Evolutionary conservation across 2,888 invertebrate genomes (phyloP).

Genomic region (Cephus nigrinus): DNA sequence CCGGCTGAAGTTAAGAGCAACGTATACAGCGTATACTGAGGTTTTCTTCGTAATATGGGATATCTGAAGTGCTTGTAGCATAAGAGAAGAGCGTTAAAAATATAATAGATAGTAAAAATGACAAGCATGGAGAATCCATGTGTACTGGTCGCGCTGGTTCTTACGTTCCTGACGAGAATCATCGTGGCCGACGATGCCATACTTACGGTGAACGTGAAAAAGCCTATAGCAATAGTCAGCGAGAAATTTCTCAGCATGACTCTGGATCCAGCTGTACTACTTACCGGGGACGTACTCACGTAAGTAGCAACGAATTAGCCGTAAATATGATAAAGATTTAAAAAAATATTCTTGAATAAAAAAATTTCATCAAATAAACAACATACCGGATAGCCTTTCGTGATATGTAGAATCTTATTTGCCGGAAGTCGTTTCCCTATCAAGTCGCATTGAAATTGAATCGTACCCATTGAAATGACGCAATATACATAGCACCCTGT

Average conservation of each 20-base stretch:
- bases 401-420: not conserved
- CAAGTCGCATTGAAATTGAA: not conserved
- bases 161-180: not conserved
- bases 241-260: conserved; percentile 80
- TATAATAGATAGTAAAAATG: not conserved
- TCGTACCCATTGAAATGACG: not conserved
- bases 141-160: not conserved
- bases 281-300: conserved; percentile 66
- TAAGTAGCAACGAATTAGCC: conserved; percentile 45
- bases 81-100: not conserved
- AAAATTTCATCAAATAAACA: not conserved
- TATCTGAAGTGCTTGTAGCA: not conserved
- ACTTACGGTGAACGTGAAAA: conserved; percentile 73
- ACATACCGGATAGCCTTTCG: not conserved
- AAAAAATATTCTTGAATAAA: not conserved
- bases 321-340: not conserved
- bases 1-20: not conserved
- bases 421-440: not conserved
- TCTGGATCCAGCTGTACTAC: conserved; percentile 76
- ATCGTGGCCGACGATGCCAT: conserved; percentile 66
- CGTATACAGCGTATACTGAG: conserved; percentile 26
- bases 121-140: not conserved
- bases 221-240: conserved; percentile 74
- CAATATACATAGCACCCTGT: not conserved
- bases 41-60: not conserved